Conservation (phyloP, 37 sponge, comb jelly and placozoan species). For the Oopsacas minuta region DNA sequence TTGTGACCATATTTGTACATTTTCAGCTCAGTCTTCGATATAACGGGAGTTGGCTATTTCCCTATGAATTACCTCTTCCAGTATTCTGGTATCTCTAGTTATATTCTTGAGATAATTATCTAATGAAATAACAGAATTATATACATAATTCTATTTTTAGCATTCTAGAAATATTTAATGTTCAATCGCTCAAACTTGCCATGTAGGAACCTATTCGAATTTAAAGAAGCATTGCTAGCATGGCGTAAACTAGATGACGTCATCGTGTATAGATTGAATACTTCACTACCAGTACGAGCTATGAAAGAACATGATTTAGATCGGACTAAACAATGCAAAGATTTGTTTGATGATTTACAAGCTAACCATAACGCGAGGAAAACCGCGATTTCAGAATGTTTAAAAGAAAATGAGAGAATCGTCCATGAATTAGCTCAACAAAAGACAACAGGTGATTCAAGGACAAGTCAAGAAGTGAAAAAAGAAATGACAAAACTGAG, state of each 20-base stretch:
- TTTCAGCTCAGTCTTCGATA: too few relatives aligned
- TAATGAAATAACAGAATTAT: not conserved
- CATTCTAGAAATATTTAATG: not conserved
- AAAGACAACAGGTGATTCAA: not conserved
- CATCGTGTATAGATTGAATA: not conserved
- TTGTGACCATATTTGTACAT: too few relatives aligned
- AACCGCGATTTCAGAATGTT: not conserved
- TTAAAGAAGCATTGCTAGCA: not conserved
- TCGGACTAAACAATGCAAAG: not conserved
- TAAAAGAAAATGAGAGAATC: not conserved
- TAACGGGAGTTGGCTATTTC: too few relatives aligned
- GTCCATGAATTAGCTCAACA: not conserved
- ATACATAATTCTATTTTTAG: too few relatives aligned
- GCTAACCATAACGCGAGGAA: not conserved
- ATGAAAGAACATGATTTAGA: not conserved
- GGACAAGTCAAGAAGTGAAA: not conserved
- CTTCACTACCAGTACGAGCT: not conserved
- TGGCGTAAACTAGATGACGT: slow-evolving; percentile 14
- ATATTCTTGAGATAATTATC: slow-evolving; percentile 10
- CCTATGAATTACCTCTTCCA: slow-evolving; percentile 6
- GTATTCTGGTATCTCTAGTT: not conserved
- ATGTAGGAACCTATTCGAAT: not conserved
- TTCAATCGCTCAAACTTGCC: not conserved
- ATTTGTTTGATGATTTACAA: not conserved
- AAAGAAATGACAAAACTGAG: not conserved